Evolutionary conservation across 2,888 invertebrate genomes (phyloP), one percentile per base, ranked within the genome.

Genomic region (Chaitophorus viminalis): DNA sequence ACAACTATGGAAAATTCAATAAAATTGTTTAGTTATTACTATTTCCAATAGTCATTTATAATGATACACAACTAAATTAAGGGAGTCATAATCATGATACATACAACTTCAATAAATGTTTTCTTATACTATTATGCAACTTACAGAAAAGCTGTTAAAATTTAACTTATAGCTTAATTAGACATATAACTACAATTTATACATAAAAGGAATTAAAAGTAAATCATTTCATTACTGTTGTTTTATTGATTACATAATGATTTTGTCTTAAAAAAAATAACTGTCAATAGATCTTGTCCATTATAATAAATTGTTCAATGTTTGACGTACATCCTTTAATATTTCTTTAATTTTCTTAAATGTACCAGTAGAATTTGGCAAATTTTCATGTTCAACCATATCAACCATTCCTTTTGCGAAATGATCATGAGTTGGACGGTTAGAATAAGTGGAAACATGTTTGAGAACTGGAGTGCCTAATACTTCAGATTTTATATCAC

Each of bases 181-280:
- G 25, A 68, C 11, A 29, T 68, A 70, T 31, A 92, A 94, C 94
- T 75, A 95, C 95, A 90, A 95, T 95, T 90, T 92, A 95, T 89
- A 95, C 95, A 91, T 95, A 95, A 91, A 96, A 95, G 93, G 95
- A 94, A 93, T 25, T 17, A 31, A 46, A 18, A n/a, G 25, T 79
- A 25, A 46, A 68, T 29, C 31, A 11, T 29, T 31, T 70, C 29
- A 70, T 70, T 29, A 39, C 29, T 29, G 14, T 14, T 29, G 14
- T 14, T 76, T 76, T 25, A 25, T 76, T 75, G 25, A 52, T 36
- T 14, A 29, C n/a, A 76, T n/a, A 68, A 77, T 25, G 33, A 54
- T 31, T 77, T 54, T 77, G 77, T 77, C 21, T n/a, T 14, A n/a
- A 46, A n/a, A 79, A 18, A 79, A 21, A 25, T 29, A 70, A 46